A percentile compares a stretch with the other conserved stretches of the same genome.
phyloP scores from a whole-genome alignment of 2,113 vertebrate genomes.

The Trogon melanurus region DNA sequence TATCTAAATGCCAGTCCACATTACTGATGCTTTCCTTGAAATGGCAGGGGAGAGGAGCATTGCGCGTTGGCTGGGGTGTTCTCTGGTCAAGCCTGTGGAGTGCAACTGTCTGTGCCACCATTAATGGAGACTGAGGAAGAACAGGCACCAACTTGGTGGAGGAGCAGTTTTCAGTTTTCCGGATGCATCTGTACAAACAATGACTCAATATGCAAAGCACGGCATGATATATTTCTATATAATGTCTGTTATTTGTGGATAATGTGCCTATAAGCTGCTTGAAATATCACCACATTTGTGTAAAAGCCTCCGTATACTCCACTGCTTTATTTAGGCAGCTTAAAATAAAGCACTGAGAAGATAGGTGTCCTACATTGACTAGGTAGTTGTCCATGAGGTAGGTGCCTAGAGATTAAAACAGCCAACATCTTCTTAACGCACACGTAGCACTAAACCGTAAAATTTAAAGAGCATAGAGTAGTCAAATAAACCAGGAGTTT shows the following conservation, averaged over 20 bases:
- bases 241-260: not conserved
- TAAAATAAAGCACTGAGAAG: not conserved
- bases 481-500: not conserved
- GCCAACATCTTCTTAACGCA: not conserved
- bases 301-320: not conserved
- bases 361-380: constrained; percentile 9
- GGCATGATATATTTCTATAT: not conserved
- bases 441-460: not conserved
- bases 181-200: not conserved
- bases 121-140: not conserved
- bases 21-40: not conserved
- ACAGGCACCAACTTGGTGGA: fast-evolving
- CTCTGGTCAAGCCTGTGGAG: not conserved
- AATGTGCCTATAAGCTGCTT: not conserved
- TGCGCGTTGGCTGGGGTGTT: not conserved
- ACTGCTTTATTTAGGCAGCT: constrained; percentile 39
- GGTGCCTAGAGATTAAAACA: not conserved
- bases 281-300: not conserved
- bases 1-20: not conserved
- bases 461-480: not conserved
- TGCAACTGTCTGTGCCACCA: fast-evolving
- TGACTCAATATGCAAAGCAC: fast-evolving
- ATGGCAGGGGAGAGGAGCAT: not conserved
- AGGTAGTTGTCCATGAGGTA: not conserved
- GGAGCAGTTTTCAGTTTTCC: not conserved